A percentile compares a stretch with the other conserved stretches of the same genome.
These are phyloP conservation scores for Drosophila ambigua DNA, from an alignment of 1,140 invertebrate species.

Conservation along the genomic window DNA sequence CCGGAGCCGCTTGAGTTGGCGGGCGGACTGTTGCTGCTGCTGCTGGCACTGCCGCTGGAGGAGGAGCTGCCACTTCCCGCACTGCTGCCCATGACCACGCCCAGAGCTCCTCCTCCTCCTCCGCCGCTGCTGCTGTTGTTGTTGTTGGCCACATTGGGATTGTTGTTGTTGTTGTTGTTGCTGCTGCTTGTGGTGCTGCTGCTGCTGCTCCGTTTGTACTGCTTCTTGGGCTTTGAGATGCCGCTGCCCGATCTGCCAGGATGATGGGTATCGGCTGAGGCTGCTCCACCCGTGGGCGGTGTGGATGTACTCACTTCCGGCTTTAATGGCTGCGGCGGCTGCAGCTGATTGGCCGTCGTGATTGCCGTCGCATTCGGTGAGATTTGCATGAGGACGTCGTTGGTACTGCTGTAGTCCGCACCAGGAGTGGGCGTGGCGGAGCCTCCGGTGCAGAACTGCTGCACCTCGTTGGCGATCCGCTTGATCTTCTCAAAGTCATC, in stretches of 20 bases:
- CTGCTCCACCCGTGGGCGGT: slow-evolving; percentile 36
- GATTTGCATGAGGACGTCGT: slow-evolving; percentile 76
- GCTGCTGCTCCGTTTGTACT: slow-evolving; percentile 84
- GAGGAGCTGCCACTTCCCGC: slow-evolving; percentile 51
- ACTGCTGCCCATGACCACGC: slow-evolving; percentile 46
- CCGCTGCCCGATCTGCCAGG: slow-evolving; percentile 42
- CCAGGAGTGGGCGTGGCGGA: slow-evolving; percentile 58
- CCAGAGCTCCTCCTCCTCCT: slow-evolving; percentile 81
- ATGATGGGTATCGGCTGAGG: slow-evolving; percentile 12
- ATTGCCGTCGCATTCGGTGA: slow-evolving; percentile 48
- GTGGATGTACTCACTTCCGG: slow-evolving; percentile 73
- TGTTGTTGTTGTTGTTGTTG: slow-evolving; percentile 56
- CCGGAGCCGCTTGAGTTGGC: slow-evolving; percentile 66
- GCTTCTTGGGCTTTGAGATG: slow-evolving; percentile 83
- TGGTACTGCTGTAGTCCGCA: slow-evolving; percentile 48
- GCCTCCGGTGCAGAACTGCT: slow-evolving; percentile 87
- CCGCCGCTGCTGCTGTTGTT: slow-evolving; percentile 84
- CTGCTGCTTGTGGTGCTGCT: slow-evolving; percentile 51
- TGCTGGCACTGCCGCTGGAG: slow-evolving; percentile 72
- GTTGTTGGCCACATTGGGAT: slow-evolving; percentile 70
- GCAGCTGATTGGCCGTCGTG: slow-evolving; percentile 61
- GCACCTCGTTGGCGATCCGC: slow-evolving; percentile 89
- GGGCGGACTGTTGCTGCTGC: slow-evolving; percentile 69
- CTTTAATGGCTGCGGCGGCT: slow-evolving; percentile 72
- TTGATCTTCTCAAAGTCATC: slow-evolving; percentile 91